Base-by-base conservation (phyloP, 2,888 invertebrate genomes). In the Lasioglossum figueresi region DNA sequence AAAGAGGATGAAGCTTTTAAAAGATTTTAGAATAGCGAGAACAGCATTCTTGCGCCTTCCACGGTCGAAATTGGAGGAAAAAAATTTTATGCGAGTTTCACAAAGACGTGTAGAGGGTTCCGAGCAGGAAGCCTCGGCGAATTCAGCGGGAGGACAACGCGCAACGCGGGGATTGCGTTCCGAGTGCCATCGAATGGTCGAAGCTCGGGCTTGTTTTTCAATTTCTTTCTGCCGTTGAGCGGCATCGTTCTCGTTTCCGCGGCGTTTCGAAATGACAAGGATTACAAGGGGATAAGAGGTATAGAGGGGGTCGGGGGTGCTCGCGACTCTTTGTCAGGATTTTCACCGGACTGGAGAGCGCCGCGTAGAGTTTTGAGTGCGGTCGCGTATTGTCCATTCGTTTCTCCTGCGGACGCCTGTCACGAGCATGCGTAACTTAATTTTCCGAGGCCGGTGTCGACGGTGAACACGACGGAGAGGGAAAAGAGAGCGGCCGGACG, bases 361-460 rank as follows among this genome's bases (percentile, higher is more conserved):
- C 76, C 88, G 89, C 86, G 84, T 77, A 82, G 84, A 88, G 89
- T 84, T 85, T 89, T 82, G 89, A 88, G 89, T 88, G 88, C 85
- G 87, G 91, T 88, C 89, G 87, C 82, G 90, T 83, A 90, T 92
- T 91, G 91, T 91, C 89, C 87, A 88, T 89, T 88, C 89, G 85
- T 90, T 91, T 85, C 89, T 83, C 74, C 86, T 77, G 74, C 81
- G 87, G 88, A 91, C 91, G 89, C 88, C 93, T 93, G 93, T 93
- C 93, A 93, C 87, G 87, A 85, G 89, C 93, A 93, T 88, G 91
- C 90, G 90, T 93, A 91, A 93, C 92, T 93, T 92, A 91, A 93
- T 93, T 93, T 93, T 90, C 90, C 91, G 89, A 85, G 80, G 48
- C 79, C 88, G 83, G 76, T 70, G 80, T 82, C 66, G 74, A 73